Conservation (phyloP, 2,888 invertebrate genomes). For the Caenorhabditis macrosperma region DNA sequence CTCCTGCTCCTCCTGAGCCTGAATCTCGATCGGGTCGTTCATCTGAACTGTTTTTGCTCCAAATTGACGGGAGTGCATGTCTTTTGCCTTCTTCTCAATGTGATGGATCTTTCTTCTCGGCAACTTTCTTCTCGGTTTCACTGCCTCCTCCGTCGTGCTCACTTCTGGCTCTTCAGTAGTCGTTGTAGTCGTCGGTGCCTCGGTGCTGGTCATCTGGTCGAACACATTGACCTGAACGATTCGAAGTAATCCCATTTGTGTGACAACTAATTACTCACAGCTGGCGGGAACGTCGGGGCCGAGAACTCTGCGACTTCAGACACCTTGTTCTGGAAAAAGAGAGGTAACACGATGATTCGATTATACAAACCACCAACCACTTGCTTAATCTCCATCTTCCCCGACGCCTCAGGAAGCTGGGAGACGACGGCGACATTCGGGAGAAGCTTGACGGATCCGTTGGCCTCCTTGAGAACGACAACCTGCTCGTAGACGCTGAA, state of each 20-base stretch:
- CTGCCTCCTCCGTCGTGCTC: conserved; percentile 19
- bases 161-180: conserved; percentile 24
- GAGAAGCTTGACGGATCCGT: conserved; percentile 45
- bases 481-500: conserved; percentile 55
- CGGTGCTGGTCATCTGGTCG: conserved; percentile 21
- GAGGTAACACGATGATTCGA: conserved; percentile 32
- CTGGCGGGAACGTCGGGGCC: conserved; percentile 57
- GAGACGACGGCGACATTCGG: conserved; percentile 36
- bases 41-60: conserved; percentile 57
- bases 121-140: conserved; percentile 41
- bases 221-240: conserved; percentile 42
- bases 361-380: conserved; percentile 28
- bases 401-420: conserved; percentile 28
- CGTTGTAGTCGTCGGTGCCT: conserved; percentile 21
- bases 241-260: not conserved
- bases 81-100: conserved; percentile 48
- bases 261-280: conserved; percentile 22
- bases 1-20: conserved; percentile 49
- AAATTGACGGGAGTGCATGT: conserved; percentile 57
- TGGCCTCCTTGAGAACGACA: conserved; percentile 45
- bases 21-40: conserved; percentile 55
- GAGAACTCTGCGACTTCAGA: conserved; percentile 33
- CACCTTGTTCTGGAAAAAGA: conserved; percentile 28
- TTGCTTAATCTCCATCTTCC: conserved; percentile 35
- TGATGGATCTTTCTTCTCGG: conserved; percentile 49